Evolutionary conservation across 64 coral and sea anemone genomes (phyloP), one percentile per base, ranked within the genome.

Genomic region (Pocillopora verrucosa): DNA sequence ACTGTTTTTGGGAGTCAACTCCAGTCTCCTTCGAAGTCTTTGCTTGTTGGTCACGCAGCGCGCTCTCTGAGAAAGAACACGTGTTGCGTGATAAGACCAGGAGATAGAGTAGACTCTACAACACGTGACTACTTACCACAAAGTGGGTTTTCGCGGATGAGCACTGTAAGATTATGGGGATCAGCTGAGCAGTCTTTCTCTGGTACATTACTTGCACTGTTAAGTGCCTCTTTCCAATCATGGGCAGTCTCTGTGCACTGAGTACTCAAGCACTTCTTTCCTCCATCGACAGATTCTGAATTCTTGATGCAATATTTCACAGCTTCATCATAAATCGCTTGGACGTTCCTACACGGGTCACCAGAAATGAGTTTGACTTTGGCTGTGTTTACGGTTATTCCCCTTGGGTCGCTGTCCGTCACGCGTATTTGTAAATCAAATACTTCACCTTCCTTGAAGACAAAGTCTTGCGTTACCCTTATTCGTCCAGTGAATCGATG

Each of bases 401-500:
- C 75, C 56, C 58, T 20, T 3, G 11, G 30, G 12, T 65, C 72
- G 25, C 72, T 76, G 58, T 88, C 86, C 60, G 86, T 76, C 58
- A 76, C 86, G 58, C 75, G 72, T 38, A 88, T 37, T 41, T 24
- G 15, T 4, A 78, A 11, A 14, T 15, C 58, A 88, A 61, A 88
- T 61, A 76, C 60, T 1, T 76, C 58, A 11, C 86, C 86, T 61
- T 88, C 86, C 17, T 41, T 34, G 34, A 88, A 88, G 36, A 14
- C 36, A 22, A 77, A 88, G 26, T 61, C 36, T 61, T 62, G 16
- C 36, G 86, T 59, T 11, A 88, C 60, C 61, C 34, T 13, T 62
- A 88, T 76, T 12, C 26, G 61, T 62, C 86, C 86, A 76, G 16
- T 88, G 7, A 76, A n/a, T 36, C 75, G 57, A 63, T 88, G 25